phyloP scores from a whole-genome alignment of 1,140 invertebrate species.

The Pogonognathellus flavescens region DNA sequence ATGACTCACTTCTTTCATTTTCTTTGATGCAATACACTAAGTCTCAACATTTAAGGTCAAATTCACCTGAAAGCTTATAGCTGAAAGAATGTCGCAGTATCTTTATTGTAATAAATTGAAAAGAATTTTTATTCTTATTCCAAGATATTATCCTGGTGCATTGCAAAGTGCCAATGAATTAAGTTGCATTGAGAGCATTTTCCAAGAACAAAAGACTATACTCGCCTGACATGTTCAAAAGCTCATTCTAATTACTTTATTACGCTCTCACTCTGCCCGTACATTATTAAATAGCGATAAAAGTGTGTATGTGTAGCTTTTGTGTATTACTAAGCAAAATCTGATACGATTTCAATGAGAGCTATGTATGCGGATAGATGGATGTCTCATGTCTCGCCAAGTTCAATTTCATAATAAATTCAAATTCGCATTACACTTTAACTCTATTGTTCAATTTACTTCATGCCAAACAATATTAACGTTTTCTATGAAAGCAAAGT shows the following conservation, averaged over 20 bases:
- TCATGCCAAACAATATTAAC: too few relatives aligned
- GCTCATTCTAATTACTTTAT: constrained; percentile 38
- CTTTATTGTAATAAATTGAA: neutral
- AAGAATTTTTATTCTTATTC: constrained; percentile 12
- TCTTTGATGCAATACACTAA: constrained; percentile 28
- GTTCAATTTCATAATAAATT: constrained; percentile 3
- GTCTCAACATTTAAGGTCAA: constrained; percentile 37
- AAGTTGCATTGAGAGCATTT: constrained; percentile 20
- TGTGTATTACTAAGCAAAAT: neutral
- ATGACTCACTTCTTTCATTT: constrained; percentile 43
- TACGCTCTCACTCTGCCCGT: constrained; percentile 3
- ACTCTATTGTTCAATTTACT: too few relatives aligned
- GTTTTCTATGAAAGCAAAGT: too few relatives aligned
- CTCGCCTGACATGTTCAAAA: neutral
- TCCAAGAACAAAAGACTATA: constrained; percentile 29
- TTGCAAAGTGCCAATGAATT: constrained; percentile 4
- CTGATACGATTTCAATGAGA: constrained; percentile 33
- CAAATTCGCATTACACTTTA: constrained; percentile 4
- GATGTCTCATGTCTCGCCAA: neutral
- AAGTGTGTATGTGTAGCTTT: neutral
- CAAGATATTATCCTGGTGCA: neutral
- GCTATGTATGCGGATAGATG: constrained; percentile 25
- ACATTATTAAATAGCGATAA: neutral
- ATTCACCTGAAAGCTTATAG: neutral
- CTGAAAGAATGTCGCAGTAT: neutral